These are phyloP conservation scores for Epistrophe grossulariae DNA, from an alignment of 2,888 invertebrate species.

Conservation along the genomic window DNA sequence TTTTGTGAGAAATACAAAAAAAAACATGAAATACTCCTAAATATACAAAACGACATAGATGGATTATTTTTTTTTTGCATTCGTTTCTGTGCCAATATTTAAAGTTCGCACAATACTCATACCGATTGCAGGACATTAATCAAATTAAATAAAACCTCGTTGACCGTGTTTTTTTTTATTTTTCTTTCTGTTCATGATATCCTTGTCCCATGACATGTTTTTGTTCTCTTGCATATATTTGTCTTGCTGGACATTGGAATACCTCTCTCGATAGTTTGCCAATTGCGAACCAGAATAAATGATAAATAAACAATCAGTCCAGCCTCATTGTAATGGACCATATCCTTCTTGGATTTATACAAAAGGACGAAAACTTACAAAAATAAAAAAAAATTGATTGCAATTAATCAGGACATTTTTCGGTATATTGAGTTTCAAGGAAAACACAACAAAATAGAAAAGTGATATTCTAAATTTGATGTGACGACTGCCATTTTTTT, in stretches of 20 bases:
- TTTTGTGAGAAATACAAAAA: not conserved
- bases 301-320: constrained; percentile 64
- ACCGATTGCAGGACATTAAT: constrained; percentile 64
- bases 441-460: not conserved
- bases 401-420: constrained; percentile 69
- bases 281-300: constrained; percentile 61
- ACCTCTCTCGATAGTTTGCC: constrained; percentile 18
- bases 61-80: constrained; percentile 6
- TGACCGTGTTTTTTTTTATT: constrained; percentile 2
- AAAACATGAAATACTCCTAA: constrained; percentile 32
- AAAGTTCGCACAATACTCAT: constrained; percentile 65
- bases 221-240: constrained; percentile 29
- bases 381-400: constrained; percentile 51
- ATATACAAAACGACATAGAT: constrained; percentile 44
- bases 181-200: constrained; percentile 20
- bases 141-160: constrained; percentile 59
- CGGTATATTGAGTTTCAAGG: constrained; percentile 51
- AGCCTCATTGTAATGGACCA: constrained; percentile 60
- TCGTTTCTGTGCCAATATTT: constrained; percentile 65
- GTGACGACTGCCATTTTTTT: constrained; percentile 48
- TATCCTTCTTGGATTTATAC: constrained; percentile 39
- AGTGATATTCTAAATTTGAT: constrained; percentile 45
- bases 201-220: constrained; percentile 57
- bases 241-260: constrained; percentile 32
- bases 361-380: constrained; percentile 37